These are phyloP conservation scores for Leptinotarsa haldemani DNA, from an alignment of 2,888 invertebrate species.

Conservation along the genomic window DNA sequence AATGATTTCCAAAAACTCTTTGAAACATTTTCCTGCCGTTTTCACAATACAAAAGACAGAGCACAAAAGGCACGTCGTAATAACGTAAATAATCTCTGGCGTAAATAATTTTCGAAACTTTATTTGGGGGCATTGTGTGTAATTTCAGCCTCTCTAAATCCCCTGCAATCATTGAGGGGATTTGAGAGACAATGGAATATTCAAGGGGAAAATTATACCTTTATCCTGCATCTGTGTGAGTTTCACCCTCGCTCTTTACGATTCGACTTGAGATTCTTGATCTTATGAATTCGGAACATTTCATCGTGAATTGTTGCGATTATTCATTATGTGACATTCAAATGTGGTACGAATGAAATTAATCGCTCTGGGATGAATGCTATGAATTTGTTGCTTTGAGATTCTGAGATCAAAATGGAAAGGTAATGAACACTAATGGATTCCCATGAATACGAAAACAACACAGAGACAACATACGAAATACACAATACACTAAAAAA, in stretches of 20 bases:
- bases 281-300: conserved; percentile 32
- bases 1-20: conserved; percentile 29
- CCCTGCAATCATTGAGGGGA: conserved; percentile 61
- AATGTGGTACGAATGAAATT: background rate
- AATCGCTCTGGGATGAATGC: background rate
- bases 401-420: no score
- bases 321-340: conserved; percentile 37
- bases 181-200: conserved; percentile 62
- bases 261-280: conserved; percentile 27
- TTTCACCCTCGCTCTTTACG: conserved; percentile 13
- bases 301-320: conserved; percentile 37
- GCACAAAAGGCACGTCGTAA: conserved; percentile 38
- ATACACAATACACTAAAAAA: no score
- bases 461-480: no score
- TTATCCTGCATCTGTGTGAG: conserved; percentile 35
- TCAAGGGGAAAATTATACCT: conserved; percentile 63
- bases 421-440: no score
- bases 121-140: conserved; percentile 51
- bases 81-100: conserved; percentile 50
- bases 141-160: conserved; percentile 50
- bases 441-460: no score
- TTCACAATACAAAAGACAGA: conserved; percentile 33
- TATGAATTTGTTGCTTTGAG: background rate
- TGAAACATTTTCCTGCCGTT: conserved; percentile 36
- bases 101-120: conserved; percentile 56